These are phyloP conservation scores for Drosophila nebulosa DNA, from an alignment of 1,140 invertebrate genomes.

Conservation along the genomic window DNA sequence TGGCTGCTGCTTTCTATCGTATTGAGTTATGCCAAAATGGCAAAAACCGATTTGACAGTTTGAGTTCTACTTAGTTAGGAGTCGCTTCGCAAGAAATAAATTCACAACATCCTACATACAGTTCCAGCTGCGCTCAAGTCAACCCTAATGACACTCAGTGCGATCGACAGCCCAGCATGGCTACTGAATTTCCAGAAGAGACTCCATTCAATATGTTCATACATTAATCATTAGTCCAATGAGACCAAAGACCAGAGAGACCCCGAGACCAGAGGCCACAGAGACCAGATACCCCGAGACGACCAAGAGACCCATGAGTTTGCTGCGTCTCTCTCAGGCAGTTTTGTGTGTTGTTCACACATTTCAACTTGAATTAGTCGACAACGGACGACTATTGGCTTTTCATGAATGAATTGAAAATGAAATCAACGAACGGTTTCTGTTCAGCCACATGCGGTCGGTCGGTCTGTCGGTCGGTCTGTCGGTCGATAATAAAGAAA, in stretches of 20 bases:
- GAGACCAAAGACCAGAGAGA: not conserved
- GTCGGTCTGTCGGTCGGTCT: constrained; percentile 16
- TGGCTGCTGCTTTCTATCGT: too few species aligned
- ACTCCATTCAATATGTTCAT: constrained; percentile 54
- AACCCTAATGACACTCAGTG: constrained; percentile 71
- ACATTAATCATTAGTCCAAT: constrained; percentile 70
- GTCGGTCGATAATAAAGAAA: constrained; percentile 65
- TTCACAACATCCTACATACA: not conserved
- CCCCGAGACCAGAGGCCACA: too few species aligned
- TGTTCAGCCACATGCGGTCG: constrained; percentile 62
- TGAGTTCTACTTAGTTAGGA: constrained; percentile 34
- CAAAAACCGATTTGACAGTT: constrained; percentile 52
- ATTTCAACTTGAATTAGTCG: constrained; percentile 73
- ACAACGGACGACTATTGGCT: constrained; percentile 13
- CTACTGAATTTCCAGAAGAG: constrained; percentile 58
- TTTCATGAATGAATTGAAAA: constrained; percentile 69
- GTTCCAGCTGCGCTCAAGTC: constrained; percentile 67
- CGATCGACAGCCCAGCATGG: constrained; percentile 63
- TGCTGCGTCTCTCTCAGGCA: constrained; percentile 1
- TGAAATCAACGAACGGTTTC: constrained; percentile 34
- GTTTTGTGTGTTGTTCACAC: constrained; percentile 66
- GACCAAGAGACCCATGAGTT: constrained; percentile 8
- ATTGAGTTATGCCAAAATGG: constrained; percentile 60
- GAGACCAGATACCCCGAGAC: too few species aligned
- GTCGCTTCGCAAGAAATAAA: too few species aligned